Evolutionary conservation across 2,888 invertebrate genomes (phyloP), one percentile per base, ranked within the genome.

Genomic region (Cotesia congregata): DNA sequence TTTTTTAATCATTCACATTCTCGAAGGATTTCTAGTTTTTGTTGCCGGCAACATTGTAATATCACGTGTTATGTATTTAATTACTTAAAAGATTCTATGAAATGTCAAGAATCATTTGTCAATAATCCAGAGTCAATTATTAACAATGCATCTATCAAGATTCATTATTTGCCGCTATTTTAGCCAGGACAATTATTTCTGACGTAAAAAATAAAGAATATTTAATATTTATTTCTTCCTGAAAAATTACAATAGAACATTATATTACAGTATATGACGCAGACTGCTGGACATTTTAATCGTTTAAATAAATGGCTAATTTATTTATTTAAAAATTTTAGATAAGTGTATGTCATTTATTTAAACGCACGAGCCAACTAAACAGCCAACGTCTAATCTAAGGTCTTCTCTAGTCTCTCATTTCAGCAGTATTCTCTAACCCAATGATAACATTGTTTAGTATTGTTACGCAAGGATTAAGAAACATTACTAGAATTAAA

Each of bases 401-500:
- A 30, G 7, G 7, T 15, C 15, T 62, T 17, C 9, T 15, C n/a
- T 6, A 7, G 17, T 7, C 62, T 62, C n/a, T 62, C 6, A 6
- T 62, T 17, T 62, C 15, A 5, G 12, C 15, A 17, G 7, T 59
- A 15, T 62, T 17, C 15, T 30, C 30, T 15, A 20, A 17, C 20
- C 62, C 77, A 77, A 80, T 79, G 78, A 81, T 78, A 77, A 77
- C 78, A 78, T 78, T 75, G 15, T 17, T 62, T 17, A 15, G 15
- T 3, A 71, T 62, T 67, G 77, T 82, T 81, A 79, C 80, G 80
- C 79, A 82, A 81, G 78, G 78, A 77, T 82, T 82, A 79, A 77
- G 82, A 81, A 81, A 82, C 80, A 80, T 82, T 62, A 80, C 78
- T 75, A 73, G 79, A 78, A 81, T 82, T 81, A 79, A 81, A 80